Base-by-base conservation (phyloP, 35 echinoderm and acorn worm species). In the Stichopus chloronotus region DNA sequence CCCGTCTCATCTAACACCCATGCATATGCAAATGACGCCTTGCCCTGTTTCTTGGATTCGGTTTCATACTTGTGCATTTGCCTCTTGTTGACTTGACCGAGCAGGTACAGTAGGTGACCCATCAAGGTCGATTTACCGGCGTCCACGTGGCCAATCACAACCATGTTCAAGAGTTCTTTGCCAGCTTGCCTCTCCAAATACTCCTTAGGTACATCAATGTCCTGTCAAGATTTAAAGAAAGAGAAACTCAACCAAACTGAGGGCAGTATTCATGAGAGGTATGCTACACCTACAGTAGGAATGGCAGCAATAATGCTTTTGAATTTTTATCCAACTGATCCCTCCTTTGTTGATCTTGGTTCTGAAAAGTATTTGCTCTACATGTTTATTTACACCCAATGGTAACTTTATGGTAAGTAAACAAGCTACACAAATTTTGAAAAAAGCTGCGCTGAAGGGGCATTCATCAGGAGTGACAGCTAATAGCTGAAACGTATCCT, bases 1-100 rank as follows among this genome's bases (percentile, higher is more conserved):
- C 95, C 97, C 5, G 97, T 99, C 90, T 99, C 97, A 95, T 99
- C 97, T 76, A 99, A 90, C 71, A 99, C 97, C 97, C 97, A 99
- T 54, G 97, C 97, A 94, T 96, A 99, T 59, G 97, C 97, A 96
- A 99, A 99, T 58, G 97, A 99, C 5, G 97, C 97, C 85, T 99
- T 99, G 93, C 97, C 97, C 82, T 92, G 91, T 72, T 99, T 99
- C 93, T 94, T 96, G 20, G 97, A 99, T 77, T 99, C 97, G 4
- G 94, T 92, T 92, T 99, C 95, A 86, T 99, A 99, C 86, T 96
- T 99, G 90, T 99, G 97, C 97, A 99, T 99, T 52, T 81, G 86
- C 60, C 97, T 25, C 78, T 99, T 94, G 30, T 86, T 80, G 58
- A 91, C 87, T 78, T 99, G 92, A 52, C 97, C 97, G 12, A 96